These are phyloP conservation scores for Drosophila nr. fundita DNA, from an alignment of 2,888 invertebrate species.

Conservation along the genomic window DNA sequence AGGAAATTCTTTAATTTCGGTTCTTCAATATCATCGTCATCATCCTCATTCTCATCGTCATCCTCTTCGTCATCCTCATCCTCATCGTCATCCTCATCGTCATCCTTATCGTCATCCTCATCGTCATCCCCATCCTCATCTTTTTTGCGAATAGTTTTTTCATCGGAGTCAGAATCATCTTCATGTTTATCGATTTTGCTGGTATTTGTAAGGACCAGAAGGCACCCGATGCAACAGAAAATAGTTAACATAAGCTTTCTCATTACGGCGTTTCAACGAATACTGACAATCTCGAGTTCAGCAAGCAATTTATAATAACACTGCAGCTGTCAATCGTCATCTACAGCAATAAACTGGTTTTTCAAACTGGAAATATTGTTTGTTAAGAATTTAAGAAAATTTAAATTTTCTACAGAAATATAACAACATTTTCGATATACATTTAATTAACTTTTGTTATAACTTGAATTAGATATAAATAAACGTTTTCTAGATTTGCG, in stretches of 20 bases:
- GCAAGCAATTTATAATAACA: background rate
- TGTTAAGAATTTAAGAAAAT: background rate
- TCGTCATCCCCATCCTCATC: conserved; percentile 1
- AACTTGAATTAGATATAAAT: background rate
- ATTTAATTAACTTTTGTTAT: background rate
- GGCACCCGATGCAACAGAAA: conserved; percentile 4
- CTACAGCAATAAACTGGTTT: background rate
- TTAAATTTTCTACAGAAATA: background rate
- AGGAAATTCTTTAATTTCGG: background rate
- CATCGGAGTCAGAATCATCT: conserved; percentile 7
- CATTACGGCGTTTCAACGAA: conserved; percentile 26
- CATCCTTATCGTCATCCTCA: background rate
- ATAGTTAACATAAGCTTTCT: conserved; percentile 12
- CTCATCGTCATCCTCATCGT: conserved; percentile 11
- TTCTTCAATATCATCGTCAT: background rate
- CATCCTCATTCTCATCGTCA: background rate
- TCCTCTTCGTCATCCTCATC: conserved; percentile 11
- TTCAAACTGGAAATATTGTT: background rate
- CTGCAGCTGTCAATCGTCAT: background rate
- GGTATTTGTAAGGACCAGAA: background rate
- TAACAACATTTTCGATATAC: background rate
- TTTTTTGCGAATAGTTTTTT: background rate
- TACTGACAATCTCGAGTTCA: conserved; percentile 13
- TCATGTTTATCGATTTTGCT: background rate
- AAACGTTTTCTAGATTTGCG: background rate